Conservation (phyloP, 1,140 invertebrate genomes). For the Drosophila santomea region DNA sequence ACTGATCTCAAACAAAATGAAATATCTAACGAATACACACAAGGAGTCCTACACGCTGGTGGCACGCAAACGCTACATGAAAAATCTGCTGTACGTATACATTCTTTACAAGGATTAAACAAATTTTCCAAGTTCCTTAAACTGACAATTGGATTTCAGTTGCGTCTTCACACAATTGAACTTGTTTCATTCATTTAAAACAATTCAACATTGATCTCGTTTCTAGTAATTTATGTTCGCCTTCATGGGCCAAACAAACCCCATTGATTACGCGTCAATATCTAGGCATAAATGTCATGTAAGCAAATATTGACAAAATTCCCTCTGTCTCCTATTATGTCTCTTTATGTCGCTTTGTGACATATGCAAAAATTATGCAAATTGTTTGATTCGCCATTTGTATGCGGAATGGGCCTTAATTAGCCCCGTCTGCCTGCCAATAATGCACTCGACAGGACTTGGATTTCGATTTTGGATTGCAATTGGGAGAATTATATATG, state of each 20-base stretch:
- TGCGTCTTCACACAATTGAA: no score
- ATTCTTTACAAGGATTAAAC: not conserved
- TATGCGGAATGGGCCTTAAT: conserved; percentile 62
- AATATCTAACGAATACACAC: conserved; percentile 85
- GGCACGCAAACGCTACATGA: conserved; percentile 86
- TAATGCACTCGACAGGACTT: conserved; percentile 41
- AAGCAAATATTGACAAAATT: conserved; percentile 44
- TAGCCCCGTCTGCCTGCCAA: conserved; percentile 49
- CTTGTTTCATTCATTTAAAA: not conserved
- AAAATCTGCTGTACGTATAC: conserved; percentile 85
- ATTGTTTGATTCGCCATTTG: conserved; percentile 62
- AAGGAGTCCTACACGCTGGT: conserved; percentile 86
- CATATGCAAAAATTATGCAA: conserved; percentile 79
- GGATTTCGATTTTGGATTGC: conserved; percentile 19
- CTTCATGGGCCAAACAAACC: conserved; percentile 3
- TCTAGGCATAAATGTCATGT: conserved; percentile 41
- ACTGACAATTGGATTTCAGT: not conserved
- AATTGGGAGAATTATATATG: conserved; percentile 62
- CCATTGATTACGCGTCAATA: conserved; percentile 19
- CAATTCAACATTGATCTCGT: conserved; percentile 2
- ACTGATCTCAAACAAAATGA: conserved; percentile 84
- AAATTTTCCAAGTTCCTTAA: not conserved
- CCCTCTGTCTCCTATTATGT: conserved; percentile 11
- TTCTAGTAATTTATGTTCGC: conserved; percentile 2
- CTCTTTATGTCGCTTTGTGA: conserved; percentile 38